Evolutionary conservation across 2,888 invertebrate genomes (phyloP).

Genomic region (Glyphotaelius pellucidus): DNA sequence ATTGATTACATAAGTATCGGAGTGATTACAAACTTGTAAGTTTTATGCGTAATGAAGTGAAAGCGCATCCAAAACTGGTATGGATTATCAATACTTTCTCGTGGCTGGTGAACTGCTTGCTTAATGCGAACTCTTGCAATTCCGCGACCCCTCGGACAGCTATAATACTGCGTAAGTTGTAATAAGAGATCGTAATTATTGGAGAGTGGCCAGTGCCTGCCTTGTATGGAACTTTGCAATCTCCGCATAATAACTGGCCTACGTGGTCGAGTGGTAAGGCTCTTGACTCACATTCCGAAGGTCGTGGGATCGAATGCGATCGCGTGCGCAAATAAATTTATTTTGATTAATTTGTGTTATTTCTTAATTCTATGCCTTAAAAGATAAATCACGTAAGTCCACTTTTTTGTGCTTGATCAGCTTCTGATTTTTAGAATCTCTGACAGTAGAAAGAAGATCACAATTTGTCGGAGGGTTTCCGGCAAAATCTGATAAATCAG

Average conservation of each 20-base stretch:
- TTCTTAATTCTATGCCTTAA: no score
- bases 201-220: not conserved
- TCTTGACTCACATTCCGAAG: no score
- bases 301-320: no score
- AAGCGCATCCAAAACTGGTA: constrained; percentile 35
- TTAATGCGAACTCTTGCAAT: not conserved
- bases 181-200: not conserved
- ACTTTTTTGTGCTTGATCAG: no score
- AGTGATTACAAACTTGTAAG: not conserved
- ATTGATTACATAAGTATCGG: not conserved
- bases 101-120: not conserved
- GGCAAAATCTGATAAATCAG: no score
- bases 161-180: not conserved
- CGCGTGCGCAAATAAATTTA: no score
- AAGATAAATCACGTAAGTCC: no score
- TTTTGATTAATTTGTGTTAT: no score
- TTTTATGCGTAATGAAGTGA: constrained; percentile 19
- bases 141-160: not conserved
- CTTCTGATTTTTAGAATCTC: no score
- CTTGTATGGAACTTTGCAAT: not conserved
- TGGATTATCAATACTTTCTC: not conserved
- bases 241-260: not conserved
- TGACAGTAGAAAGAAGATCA: no score
- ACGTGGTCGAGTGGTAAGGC: no score
- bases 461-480: no score